These are phyloP conservation scores for Thunnus albacares DNA, from an alignment of 2,797 vertebrate genomes.

Conservation along the genomic window DNA sequence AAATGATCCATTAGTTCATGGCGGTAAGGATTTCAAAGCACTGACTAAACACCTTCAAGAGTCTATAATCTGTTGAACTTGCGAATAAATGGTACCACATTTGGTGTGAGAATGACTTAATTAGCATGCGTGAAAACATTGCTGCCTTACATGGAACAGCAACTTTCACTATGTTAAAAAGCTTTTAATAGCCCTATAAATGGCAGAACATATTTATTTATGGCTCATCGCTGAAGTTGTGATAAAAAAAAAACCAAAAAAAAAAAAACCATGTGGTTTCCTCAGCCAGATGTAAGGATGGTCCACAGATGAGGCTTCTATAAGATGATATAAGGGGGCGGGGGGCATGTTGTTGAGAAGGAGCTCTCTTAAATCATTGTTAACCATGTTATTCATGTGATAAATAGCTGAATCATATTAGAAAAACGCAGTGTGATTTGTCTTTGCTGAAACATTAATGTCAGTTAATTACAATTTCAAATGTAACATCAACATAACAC, in stretches of 20 bases:
- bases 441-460: background rate
- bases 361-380: background rate
- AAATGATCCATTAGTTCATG: too few relatives aligned
- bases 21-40: too few relatives aligned
- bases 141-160: background rate
- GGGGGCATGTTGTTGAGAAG: background rate
- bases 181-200: constrained; percentile 22
- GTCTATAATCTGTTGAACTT: background rate
- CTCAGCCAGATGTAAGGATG: background rate
- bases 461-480: constrained; percentile 1
- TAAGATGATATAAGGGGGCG: background rate
- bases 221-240: background rate
- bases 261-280: background rate
- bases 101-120: background rate
- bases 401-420: background rate
- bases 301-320: too few relatives aligned
- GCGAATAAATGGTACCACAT: background rate
- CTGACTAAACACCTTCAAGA: too few relatives aligned
- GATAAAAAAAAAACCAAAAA: background rate
- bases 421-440: background rate
- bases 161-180: constrained; percentile 9
- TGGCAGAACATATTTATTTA: background rate
- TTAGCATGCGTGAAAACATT: background rate
- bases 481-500: background rate
- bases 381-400: background rate